A percentile compares a stretch with the other conserved stretches of the same genome.
Conservation (phyloP, 2,113 vertebrate species). For the Falco punctatus region DNA sequence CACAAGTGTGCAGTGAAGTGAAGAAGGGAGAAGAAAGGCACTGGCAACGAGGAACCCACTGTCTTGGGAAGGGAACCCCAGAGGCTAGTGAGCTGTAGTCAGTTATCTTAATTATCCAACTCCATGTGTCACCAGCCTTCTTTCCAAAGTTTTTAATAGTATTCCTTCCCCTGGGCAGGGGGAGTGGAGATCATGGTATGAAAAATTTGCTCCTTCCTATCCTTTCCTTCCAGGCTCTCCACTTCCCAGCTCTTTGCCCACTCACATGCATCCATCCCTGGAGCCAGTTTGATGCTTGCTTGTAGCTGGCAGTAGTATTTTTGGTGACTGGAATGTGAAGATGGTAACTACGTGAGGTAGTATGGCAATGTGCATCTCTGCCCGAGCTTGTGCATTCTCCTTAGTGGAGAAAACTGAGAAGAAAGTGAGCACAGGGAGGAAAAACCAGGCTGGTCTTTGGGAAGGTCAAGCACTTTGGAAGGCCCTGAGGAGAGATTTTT, state of each 20-base stretch:
- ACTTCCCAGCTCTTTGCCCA: neutral
- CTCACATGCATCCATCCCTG: neutral
- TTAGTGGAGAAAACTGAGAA: neutral
- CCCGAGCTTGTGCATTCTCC: neutral
- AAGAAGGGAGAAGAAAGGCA: neutral
- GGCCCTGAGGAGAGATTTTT: neutral
- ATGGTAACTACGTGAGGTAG: neutral
- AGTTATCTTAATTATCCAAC: neutral
- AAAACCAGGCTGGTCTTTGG: neutral
- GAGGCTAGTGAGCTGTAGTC: neutral
- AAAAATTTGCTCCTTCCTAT: neutral
- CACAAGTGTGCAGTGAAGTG: neutral
- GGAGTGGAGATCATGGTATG: no score
- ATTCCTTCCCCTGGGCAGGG: neutral
- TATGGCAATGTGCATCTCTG: neutral
- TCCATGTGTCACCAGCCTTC: neutral
- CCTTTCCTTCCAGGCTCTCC: neutral
- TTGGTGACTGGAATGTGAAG: neutral
- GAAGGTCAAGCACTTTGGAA: neutral
- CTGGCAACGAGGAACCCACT: neutral
- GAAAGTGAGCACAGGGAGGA: neutral
- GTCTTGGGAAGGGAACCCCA: neutral
- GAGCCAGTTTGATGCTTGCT: neutral
- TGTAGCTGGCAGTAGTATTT: neutral
- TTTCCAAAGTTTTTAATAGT: neutral